Evolutionary conservation across 2,888 invertebrate species (phyloP).

Genomic region (Acanthococcus lagerstroemiae): DNA sequence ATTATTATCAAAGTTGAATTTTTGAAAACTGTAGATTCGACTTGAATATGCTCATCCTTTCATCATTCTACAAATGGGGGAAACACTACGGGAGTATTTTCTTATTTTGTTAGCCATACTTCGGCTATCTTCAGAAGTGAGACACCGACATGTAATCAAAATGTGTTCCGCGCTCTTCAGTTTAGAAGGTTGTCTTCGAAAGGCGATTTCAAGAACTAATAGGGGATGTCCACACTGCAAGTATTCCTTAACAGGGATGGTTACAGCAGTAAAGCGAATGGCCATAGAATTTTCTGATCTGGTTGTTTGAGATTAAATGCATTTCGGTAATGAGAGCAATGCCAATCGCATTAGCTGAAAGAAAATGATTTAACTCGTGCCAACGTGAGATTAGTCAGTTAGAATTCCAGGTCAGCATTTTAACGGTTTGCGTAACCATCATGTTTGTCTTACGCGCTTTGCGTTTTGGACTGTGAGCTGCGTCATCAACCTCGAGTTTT

Average conservation of each 20-base stretch:
- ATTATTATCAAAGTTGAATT: too few species aligned
- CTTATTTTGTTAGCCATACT: too few species aligned
- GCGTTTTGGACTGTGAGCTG: not conserved
- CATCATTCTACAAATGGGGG: too few species aligned
- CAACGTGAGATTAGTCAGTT: not conserved
- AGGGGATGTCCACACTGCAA: too few species aligned
- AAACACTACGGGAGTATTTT: too few species aligned
- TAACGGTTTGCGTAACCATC: not conserved
- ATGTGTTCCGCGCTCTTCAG: too few species aligned
- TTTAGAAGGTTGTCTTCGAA: too few species aligned
- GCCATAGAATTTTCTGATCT: not conserved
- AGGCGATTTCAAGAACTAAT: too few species aligned
- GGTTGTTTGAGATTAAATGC: not conserved
- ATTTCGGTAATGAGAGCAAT: not conserved
- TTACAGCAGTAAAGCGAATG: not conserved
- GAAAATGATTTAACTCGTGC: not conserved
- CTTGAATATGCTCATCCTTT: too few species aligned
- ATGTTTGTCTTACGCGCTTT: not conserved
- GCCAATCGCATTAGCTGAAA: not conserved
- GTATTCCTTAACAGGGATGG: not conserved
- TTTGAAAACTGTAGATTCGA: too few species aligned
- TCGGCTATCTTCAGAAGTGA: too few species aligned
- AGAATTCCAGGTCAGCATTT: not conserved
- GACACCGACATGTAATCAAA: too few species aligned
- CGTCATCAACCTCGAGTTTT: not conserved